phyloP scores from a whole-genome alignment of 2,797 vertebrate species.

The Pogoniulus pusillus region DNA sequence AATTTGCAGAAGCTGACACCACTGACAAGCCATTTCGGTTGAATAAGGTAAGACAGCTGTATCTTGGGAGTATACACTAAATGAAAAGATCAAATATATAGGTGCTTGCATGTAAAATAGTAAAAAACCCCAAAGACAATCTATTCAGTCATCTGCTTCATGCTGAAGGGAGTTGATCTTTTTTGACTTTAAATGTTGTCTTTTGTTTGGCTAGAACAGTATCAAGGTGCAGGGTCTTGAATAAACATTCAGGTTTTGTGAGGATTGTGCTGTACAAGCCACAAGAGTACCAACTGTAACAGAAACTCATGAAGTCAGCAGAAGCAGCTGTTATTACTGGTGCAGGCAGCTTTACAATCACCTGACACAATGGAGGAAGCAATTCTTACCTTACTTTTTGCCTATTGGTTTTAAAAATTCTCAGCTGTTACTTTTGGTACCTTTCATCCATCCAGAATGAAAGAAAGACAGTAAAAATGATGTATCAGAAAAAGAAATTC shows the following conservation, averaged over 20 bases:
- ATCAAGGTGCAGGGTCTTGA: background rate
- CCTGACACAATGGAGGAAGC: background rate
- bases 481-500: constrained; percentile 86
- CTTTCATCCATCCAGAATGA: constrained; percentile 78
- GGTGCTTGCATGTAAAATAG: background rate
- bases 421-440: background rate
- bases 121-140: background rate
- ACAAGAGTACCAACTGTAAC: background rate
- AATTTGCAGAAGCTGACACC: constrained; percentile 79
- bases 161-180: background rate
- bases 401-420: background rate
- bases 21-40: constrained; percentile 81
- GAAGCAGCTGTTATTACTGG: background rate
- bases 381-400: background rate
- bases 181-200: background rate
- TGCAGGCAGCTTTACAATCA: background rate
- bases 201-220: background rate
- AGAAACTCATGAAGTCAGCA: background rate
- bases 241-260: background rate
- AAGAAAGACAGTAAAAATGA: constrained; percentile 87
- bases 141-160: background rate
- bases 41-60: constrained; percentile 74
- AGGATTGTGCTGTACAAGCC: background rate
- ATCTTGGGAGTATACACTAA: background rate
- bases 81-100: background rate